phyloP scores from a whole-genome alignment of 2,888 invertebrate genomes.

The Rotaria socialis region DNA sequence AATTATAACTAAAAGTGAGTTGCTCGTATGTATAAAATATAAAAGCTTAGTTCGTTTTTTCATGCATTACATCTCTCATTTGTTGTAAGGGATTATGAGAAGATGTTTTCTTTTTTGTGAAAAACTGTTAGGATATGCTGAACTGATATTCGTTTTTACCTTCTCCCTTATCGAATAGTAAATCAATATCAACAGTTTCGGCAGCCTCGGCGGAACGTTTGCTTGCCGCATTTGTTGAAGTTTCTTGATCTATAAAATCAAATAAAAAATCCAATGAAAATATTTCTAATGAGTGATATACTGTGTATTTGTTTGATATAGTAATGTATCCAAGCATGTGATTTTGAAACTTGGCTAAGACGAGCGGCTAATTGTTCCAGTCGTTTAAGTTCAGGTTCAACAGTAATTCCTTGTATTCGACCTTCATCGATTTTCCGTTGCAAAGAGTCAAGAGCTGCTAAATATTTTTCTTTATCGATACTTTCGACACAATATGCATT shows the following conservation, averaged over 20 bases:
- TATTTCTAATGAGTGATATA: neutral
- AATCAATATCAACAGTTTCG: neutral
- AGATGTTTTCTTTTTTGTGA: neutral
- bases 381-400: neutral
- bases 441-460: neutral
- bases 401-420: neutral
- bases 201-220: neutral
- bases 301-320: neutral
- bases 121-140: neutral
- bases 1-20: no score
- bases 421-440: neutral
- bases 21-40: neutral
- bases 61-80: neutral
- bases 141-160: neutral
- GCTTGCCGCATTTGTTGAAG: neutral
- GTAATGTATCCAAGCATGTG: constrained; percentile 13
- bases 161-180: neutral
- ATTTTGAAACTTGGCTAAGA: constrained; percentile 18
- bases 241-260: neutral
- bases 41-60: neutral
- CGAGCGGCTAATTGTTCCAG: neutral
- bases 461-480: neutral
- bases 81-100: neutral
- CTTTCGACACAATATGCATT: neutral
- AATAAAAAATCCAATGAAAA: neutral